These are phyloP conservation scores for Aporrectodea caliginosa DNA, from an alignment of 1,140 invertebrate genomes.

Conservation along the genomic window DNA sequence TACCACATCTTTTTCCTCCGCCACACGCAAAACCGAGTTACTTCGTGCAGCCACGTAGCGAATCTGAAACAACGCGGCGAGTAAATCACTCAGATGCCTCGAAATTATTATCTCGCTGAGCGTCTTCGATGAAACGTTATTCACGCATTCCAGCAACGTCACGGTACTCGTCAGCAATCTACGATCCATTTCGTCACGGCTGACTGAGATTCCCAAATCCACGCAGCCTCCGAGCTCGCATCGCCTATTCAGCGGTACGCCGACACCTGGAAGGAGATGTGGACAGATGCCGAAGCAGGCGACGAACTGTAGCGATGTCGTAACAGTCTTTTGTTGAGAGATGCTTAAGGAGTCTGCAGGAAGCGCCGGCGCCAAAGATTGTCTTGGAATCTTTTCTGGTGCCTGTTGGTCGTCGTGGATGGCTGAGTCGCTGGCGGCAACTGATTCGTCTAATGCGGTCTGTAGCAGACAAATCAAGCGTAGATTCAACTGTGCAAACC, in stretches of 20 bases:
- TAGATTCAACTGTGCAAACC: neutral
- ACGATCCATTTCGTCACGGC: neutral
- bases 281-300: constrained; percentile 63
- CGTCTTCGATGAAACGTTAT: constrained; percentile 44
- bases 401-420: too few species aligned
- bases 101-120: constrained; percentile 50
- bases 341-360: constrained; percentile 44
- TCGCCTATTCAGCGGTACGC: constrained; percentile 52
- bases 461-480: neutral
- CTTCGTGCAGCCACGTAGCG: too few species aligned
- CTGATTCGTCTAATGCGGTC: neutral
- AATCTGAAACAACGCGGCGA: constrained; percentile 67
- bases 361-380: neutral
- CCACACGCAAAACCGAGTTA: too few species aligned
- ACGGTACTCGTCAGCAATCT: neutral
- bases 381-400: neutral
- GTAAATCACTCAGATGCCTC: constrained; percentile 55
- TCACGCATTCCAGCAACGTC: neutral
- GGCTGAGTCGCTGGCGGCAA: too few species aligned
- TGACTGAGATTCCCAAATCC: constrained; percentile 14
- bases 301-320: constrained; percentile 58
- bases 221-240: constrained; percentile 36
- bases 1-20: too few species aligned
- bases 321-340: constrained; percentile 43
- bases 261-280: constrained; percentile 63